Percentiles rank a stretch among this genome's conserved stretches.
phyloP scores from a whole-genome alignment of 1,140 invertebrate genomes.

The Lordiphosa mommai region DNA sequence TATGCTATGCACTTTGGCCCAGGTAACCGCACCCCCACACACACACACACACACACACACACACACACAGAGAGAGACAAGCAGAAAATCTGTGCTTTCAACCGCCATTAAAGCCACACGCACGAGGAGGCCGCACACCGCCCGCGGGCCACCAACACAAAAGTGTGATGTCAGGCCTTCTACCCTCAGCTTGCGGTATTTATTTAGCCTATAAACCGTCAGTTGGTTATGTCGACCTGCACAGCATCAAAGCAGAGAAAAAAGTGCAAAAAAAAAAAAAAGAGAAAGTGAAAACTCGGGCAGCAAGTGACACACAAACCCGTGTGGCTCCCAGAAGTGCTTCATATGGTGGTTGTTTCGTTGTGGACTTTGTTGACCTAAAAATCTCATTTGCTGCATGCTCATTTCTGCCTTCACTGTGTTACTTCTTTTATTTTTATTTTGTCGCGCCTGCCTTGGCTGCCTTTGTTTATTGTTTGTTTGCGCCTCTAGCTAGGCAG shows the following conservation, averaged over 20 bases:
- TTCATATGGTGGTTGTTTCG: slow-evolving; percentile 35
- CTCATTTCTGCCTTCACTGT: slow-evolving; percentile 69
- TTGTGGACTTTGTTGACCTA: slow-evolving; percentile 72
- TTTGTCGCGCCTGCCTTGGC: slow-evolving; percentile 35
- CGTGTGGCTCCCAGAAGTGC: slow-evolving; percentile 6
- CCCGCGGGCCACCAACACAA: slow-evolving; percentile 57
- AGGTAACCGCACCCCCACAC: slow-evolving; percentile 11
- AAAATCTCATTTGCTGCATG: slow-evolving; percentile 75
- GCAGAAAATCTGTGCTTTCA: slow-evolving; percentile 45
- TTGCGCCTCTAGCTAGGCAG: slow-evolving; percentile 37
- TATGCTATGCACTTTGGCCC: slow-evolving; percentile 63
- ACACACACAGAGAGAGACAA: slow-evolving; percentile 13
- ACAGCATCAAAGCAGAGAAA: slow-evolving; percentile 47
- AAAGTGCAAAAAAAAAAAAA: slow-evolving; percentile 28
- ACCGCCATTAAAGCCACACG: slow-evolving; percentile 43
- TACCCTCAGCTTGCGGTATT: slow-evolving; percentile 51
- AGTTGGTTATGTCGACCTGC: slow-evolving; percentile 50
- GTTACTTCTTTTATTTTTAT: slow-evolving; percentile 59
- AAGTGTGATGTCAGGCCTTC: slow-evolving; percentile 62
- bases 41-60: background rate
- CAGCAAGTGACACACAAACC: slow-evolving; percentile 58
- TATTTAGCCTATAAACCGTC: slow-evolving; percentile 76
- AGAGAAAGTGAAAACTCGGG: slow-evolving; percentile 41
- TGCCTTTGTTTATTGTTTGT: slow-evolving; percentile 50
- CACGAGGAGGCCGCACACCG: slow-evolving; percentile 41